Evolutionary conservation across 64 coral and sea anemone genomes (phyloP).

Genomic region (Orbicella faveolata): DNA sequence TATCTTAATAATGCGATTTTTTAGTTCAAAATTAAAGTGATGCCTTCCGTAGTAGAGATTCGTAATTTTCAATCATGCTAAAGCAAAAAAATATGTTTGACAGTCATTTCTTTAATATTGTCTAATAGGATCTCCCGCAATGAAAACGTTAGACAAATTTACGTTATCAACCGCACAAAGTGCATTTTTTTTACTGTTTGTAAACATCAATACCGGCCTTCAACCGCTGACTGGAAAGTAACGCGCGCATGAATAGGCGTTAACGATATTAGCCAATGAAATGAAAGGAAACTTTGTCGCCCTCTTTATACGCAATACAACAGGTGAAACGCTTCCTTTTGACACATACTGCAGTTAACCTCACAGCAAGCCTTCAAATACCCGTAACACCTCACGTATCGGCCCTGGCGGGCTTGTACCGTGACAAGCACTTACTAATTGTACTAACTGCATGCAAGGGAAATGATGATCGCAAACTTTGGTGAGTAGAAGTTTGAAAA

Average conservation of each 20-base stretch:
- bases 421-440: background rate
- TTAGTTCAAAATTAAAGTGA: no score
- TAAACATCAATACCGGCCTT: background rate
- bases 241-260: background rate
- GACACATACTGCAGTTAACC: background rate
- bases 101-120: background rate
- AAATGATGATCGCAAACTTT: background rate
- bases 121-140: background rate
- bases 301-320: background rate
- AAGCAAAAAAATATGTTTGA: no score
- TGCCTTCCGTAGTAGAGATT: no score
- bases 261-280: background rate
- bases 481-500: background rate
- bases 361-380: conserved; percentile 6
- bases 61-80: no score
- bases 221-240: conserved; percentile 28
- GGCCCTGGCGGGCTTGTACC: conserved; percentile 7
- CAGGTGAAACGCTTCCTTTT: background rate
- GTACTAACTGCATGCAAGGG: background rate
- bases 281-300: background rate
- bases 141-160: background rate
- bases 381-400: background rate
- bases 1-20: no score
- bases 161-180: background rate
- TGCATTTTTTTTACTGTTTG: background rate